Percentiles rank a stretch among this genome's conserved stretches.
Conservation (phyloP, 1,140 invertebrate species). For the Bombus consobrinus region DNA sequence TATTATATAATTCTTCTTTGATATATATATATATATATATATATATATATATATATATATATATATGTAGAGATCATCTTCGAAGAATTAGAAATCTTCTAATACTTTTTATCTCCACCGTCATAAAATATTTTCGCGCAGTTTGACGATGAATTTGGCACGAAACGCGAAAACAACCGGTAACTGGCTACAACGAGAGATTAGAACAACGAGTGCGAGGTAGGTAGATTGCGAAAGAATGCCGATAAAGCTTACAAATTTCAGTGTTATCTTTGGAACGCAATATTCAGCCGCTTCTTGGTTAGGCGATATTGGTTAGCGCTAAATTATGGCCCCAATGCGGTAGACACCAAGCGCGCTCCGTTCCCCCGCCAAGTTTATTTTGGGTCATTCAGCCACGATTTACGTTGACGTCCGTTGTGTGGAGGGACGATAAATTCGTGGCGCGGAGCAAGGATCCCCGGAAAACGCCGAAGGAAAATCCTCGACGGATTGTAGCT, state of each 20-base stretch:
- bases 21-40: too few relatives aligned
- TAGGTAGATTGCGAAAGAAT: neutral
- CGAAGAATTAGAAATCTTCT: too few relatives aligned
- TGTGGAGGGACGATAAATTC: constrained; percentile 34
- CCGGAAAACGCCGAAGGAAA: constrained; percentile 12
- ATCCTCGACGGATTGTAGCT: constrained; percentile 3
- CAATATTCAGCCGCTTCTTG: constrained; percentile 28
- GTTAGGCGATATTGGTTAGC: constrained; percentile 35
- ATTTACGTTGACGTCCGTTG: constrained; percentile 36
- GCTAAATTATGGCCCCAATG: constrained; percentile 41
- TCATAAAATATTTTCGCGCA: too few relatives aligned
- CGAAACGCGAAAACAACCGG: neutral
- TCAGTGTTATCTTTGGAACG: constrained; percentile 34
- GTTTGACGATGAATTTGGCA: too few relatives aligned
- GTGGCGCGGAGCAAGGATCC: neutral
- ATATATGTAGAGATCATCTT: too few relatives aligned
- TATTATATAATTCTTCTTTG: too few relatives aligned
- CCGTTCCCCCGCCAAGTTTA: constrained; percentile 18
- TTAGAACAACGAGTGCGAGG: neutral
- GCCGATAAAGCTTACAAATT: constrained; percentile 20
- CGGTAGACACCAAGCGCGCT: constrained; percentile 34
- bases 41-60: too few relatives aligned
- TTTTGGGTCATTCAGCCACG: constrained; percentile 36
- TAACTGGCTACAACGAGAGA: neutral
- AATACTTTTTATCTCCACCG: too few relatives aligned